Percentiles rank a stretch among this genome's conserved stretches.
phyloP scores from a whole-genome alignment of 2,888 invertebrate species.

The Lithophane ornitopus region DNA sequence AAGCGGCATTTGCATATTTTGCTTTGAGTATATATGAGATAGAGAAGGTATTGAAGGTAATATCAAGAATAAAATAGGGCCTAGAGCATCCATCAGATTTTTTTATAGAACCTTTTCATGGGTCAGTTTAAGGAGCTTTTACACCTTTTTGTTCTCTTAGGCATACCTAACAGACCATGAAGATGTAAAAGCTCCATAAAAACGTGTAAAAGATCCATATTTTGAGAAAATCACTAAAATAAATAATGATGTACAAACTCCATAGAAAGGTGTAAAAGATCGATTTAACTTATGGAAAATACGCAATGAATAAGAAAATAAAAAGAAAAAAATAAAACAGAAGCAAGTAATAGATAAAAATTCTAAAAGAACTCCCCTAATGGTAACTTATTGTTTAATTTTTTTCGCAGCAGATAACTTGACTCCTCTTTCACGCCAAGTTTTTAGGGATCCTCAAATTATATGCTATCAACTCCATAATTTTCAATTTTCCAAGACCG shows the following conservation, averaged over 20 bases:
- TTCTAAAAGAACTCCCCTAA: slow-evolving; percentile 31
- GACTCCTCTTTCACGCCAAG: slow-evolving; percentile 42
- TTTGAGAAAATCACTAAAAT: too few relatives aligned
- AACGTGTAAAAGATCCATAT: too few relatives aligned
- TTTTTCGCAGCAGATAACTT: slow-evolving; percentile 34
- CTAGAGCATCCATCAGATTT: neutral
- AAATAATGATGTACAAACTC: too few relatives aligned
- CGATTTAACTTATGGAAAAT: neutral
- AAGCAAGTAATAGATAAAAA: slow-evolving; percentile 12
- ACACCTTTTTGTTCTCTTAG: too few relatives aligned
- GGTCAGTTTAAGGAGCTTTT: neutral
- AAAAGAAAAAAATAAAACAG: neutral
- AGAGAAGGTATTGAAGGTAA: neutral
- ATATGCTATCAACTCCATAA: slow-evolving; percentile 61
- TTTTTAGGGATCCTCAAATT: slow-evolving; percentile 51
- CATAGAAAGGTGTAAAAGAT: too few relatives aligned
- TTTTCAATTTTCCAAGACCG: slow-evolving; percentile 60
- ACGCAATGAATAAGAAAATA: neutral
- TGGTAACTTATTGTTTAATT: slow-evolving; percentile 48
- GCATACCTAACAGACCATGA: too few relatives aligned
- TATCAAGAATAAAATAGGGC: neutral
- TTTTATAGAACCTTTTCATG: neutral
- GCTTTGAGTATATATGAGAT: neutral
- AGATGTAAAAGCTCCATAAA: too few relatives aligned
- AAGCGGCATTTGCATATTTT: slow-evolving; percentile 5